A percentile compares a stretch with the other conserved stretches of the same genome.
Conservation (phyloP, 2,888 invertebrate genomes). For the Aproaerema taeniolella region DNA sequence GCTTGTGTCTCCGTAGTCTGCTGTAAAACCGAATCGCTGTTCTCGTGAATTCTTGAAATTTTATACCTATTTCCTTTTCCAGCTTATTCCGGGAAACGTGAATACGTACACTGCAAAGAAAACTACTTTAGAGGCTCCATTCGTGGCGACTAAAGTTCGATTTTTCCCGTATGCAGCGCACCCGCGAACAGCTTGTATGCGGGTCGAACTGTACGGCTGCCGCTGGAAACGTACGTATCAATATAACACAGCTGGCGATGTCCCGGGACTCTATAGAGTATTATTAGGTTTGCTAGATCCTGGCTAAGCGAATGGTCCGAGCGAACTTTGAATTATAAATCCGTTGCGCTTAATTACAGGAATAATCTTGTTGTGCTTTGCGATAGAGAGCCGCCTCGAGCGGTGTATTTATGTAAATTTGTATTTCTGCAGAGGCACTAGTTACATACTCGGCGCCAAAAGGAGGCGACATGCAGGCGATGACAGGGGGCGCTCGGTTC, state of each 20-base stretch:
- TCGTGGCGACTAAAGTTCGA: slow-evolving; percentile 90
- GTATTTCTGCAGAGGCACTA: slow-evolving; percentile 78
- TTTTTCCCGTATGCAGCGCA: slow-evolving; percentile 93
- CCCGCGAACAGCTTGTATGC: slow-evolving; percentile 93
- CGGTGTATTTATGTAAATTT: slow-evolving; percentile 39
- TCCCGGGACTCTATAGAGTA: slow-evolving; percentile 45
- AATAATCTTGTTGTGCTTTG: slow-evolving; percentile 25
- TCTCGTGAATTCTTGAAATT: neutral
- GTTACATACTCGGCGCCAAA: slow-evolving; percentile 82
- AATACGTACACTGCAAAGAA: slow-evolving; percentile 85
- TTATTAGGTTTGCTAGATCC: slow-evolving; percentile 2
- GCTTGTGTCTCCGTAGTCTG: too few species aligned
- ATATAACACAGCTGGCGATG: slow-evolving; percentile 38
- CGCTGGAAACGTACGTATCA: slow-evolving; percentile 72
- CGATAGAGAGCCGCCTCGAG: slow-evolving; percentile 36
- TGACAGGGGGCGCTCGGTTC: slow-evolving; percentile 82
- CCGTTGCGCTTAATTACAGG: slow-evolving; percentile 10
- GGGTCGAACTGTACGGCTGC: slow-evolving; percentile 95
- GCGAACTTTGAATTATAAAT: slow-evolving; percentile 8
- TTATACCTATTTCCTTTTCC: slow-evolving; percentile 20
- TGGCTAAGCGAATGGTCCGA: slow-evolving; percentile 7
- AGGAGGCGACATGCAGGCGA: slow-evolving; percentile 80
- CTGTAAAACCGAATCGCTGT: neutral
- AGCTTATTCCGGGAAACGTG: slow-evolving; percentile 86
- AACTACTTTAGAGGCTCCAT: slow-evolving; percentile 87